Evolutionary conservation across 2,888 invertebrate genomes (phyloP).

Genomic region (Ophion slaviceki): DNA sequence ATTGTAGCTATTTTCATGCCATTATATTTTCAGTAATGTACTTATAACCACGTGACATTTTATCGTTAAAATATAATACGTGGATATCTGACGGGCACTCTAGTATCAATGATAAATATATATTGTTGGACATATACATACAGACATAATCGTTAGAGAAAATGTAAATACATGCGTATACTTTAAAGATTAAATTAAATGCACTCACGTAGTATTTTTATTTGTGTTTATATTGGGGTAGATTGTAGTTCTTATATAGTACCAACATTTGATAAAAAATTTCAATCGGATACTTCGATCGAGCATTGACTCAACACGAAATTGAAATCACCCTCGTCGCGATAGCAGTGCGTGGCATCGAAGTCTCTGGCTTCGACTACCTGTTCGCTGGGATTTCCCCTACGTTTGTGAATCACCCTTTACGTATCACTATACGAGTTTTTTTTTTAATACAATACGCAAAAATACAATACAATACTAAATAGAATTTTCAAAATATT

Average conservation of each 20-base stretch:
- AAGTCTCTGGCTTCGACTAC: conserved; percentile 40
- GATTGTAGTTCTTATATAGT: not conserved
- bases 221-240: not conserved
- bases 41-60: no score
- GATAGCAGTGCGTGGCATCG: conserved; percentile 25
- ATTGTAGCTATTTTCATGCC: no score
- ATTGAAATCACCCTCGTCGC: conserved; percentile 30
- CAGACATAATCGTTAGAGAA: not conserved
- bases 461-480: no score
- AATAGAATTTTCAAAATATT: no score
- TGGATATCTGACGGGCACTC: no score
- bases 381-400: not conserved
- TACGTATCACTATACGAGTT: not conserved
- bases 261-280: not conserved
- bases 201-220: not conserved
- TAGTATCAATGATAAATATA: no score
- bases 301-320: not conserved
- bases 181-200: not conserved
- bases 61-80: no score
- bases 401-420: not conserved
- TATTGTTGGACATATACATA: no score
- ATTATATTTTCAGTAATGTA: no score
- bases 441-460: no score
- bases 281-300: not conserved
- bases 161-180: no score